A percentile compares a stretch with the other conserved stretches of the same genome.
Conservation (phyloP, 2,888 invertebrate species). For the Philaethria dido region DNA sequence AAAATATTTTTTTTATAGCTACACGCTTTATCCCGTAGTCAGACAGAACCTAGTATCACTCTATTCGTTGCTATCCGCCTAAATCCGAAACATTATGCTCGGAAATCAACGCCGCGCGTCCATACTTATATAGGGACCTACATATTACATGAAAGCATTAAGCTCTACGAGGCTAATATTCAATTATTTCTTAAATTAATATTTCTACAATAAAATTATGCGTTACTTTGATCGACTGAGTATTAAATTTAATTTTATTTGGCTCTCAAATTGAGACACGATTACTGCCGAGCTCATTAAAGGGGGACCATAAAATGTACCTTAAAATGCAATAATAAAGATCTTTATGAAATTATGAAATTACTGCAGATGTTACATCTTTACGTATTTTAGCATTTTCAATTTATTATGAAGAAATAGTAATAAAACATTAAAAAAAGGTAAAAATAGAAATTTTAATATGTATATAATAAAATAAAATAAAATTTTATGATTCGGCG, state of each 20-base stretch:
- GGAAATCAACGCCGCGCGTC: no score
- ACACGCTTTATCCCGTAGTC: no score
- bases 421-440: not conserved
- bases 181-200: not conserved
- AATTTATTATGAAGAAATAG: not conserved
- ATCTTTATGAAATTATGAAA: not conserved
- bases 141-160: not conserved
- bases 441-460: no score
- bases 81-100: no score
- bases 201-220: not conserved
- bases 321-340: conserved; percentile 5
- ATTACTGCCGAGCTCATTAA: conserved; percentile 9
- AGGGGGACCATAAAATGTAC: not conserved
- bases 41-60: no score
- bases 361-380: conserved; percentile 8
- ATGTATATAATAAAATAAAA: no score
- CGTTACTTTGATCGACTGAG: not conserved
- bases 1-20: no score
- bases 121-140: not conserved
- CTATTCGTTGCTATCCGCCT: no score
- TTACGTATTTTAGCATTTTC: not conserved
- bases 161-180: not conserved
- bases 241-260: conserved; percentile 5
- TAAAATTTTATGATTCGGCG: no score
- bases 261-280: conserved; percentile 9